phyloP scores from a whole-genome alignment of 2,797 vertebrate species.

The Smutsia gigantea region DNA sequence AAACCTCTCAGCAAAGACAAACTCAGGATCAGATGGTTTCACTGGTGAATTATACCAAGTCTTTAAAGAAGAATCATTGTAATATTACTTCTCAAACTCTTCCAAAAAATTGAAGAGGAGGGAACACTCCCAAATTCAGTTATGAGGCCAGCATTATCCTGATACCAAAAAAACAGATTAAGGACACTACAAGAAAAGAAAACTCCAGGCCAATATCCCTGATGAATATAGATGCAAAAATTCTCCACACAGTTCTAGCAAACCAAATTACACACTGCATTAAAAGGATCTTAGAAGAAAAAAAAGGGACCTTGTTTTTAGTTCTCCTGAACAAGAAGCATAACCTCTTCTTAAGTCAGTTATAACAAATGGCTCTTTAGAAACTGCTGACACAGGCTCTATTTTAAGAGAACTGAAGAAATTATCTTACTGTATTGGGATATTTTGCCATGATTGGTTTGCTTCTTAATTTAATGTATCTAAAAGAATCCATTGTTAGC shows the following conservation, averaged over 20 bases:
- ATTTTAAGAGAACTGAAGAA: background rate
- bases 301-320: background rate
- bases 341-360: background rate
- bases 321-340: background rate
- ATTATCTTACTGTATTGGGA: background rate
- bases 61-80: background rate
- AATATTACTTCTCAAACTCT: background rate
- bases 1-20: background rate
- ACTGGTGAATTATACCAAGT: background rate
- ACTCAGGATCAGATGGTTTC: background rate
- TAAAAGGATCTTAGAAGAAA: background rate
- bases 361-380: background rate
- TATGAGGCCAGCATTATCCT: background rate
- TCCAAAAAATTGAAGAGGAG: background rate
- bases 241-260: background rate
- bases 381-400: background rate
- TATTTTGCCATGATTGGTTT: conserved; percentile 13
- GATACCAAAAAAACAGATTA: background rate
- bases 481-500: background rate
- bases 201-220: background rate
- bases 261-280: background rate
- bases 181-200: background rate
- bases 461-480: background rate
- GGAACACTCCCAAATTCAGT: background rate
- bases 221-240: background rate